Percentiles rank a stretch among this genome's conserved stretches.
phyloP scores from a whole-genome alignment of 2,797 vertebrate genomes.

The Gallirallus australis region DNA sequence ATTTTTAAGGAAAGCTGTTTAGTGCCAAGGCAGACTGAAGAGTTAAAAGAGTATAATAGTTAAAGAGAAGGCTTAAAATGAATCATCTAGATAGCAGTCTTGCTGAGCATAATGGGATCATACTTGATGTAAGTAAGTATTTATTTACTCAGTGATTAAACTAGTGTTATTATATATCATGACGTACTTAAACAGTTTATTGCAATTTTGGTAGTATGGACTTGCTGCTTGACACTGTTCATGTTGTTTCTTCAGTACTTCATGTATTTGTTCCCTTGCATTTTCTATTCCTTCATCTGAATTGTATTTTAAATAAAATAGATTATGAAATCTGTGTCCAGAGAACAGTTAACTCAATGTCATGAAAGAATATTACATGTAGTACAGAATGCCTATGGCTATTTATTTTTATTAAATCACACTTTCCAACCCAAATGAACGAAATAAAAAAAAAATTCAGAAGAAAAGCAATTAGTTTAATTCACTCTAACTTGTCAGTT shows the following conservation, averaged over 20 bases:
- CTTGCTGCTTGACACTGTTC: neutral
- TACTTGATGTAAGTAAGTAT: slow-evolving; percentile 18
- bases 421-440: too few relatives aligned
- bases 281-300: neutral
- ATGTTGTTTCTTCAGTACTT: neutral
- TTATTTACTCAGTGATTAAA: slow-evolving; percentile 47
- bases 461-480: neutral
- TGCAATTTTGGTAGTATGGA: slow-evolving; percentile 1
- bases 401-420: neutral
- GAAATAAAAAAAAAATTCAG: neutral
- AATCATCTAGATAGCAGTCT: slow-evolving; percentile 1
- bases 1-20: neutral
- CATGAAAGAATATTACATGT: neutral
- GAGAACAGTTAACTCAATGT: neutral
- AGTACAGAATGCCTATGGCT: neutral
- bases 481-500: neutral
- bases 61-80: neutral
- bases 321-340: neutral
- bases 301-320: neutral
- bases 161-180: neutral
- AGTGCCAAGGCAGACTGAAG: neutral
- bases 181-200: neutral
- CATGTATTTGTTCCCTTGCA: neutral
- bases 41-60: neutral
- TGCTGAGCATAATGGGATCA: neutral